phyloP scores from a whole-genome alignment of 1,140 invertebrate species.

The Triops cancriformis region DNA sequence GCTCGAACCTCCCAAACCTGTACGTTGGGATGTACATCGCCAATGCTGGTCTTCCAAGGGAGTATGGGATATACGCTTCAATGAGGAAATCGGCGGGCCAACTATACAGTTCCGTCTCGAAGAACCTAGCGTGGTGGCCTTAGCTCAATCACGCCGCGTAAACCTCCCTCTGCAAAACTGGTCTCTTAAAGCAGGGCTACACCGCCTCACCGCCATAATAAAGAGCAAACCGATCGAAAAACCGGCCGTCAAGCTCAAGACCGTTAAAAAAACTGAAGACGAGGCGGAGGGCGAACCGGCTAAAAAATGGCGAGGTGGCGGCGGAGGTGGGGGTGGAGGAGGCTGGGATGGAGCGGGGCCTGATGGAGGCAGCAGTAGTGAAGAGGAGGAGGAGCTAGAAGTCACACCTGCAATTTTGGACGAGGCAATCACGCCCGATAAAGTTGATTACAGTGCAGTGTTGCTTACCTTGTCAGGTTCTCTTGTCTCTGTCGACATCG shows the following conservation, averaged over 20 bases:
- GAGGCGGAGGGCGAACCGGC: conserved; percentile 1
- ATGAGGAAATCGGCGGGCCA: conserved; percentile 24
- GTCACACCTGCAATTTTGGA: not conserved
- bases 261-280: conserved; percentile 17
- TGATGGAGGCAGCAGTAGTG: conserved; percentile 14
- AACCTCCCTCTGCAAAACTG: conserved; percentile 23
- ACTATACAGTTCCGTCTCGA: conserved; percentile 24
- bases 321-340: conserved; percentile 22
- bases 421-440: not conserved
- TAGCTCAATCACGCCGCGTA: conserved; percentile 19
- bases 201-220: not conserved
- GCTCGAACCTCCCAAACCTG: conserved; percentile 26
- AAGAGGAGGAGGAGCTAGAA: conserved; percentile 14
- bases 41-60: conserved; percentile 19
- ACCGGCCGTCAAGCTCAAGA: not conserved
- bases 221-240: conserved; percentile 9
- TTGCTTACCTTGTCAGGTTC: conserved; percentile 23
- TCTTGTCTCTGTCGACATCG: conserved; percentile 24
- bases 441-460: conserved; percentile 17
- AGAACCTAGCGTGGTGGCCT: conserved; percentile 22
- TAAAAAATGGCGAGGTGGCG: conserved; percentile 18
- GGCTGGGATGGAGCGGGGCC: conserved; percentile 20
- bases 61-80: conserved; percentile 26
- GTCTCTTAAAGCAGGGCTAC: conserved; percentile 7
- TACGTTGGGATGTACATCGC: not conserved